Evolutionary conservation across 30 jellyfish, hydroid and myxozoan species (phyloP).

Genomic region (Mastigias papua): DNA sequence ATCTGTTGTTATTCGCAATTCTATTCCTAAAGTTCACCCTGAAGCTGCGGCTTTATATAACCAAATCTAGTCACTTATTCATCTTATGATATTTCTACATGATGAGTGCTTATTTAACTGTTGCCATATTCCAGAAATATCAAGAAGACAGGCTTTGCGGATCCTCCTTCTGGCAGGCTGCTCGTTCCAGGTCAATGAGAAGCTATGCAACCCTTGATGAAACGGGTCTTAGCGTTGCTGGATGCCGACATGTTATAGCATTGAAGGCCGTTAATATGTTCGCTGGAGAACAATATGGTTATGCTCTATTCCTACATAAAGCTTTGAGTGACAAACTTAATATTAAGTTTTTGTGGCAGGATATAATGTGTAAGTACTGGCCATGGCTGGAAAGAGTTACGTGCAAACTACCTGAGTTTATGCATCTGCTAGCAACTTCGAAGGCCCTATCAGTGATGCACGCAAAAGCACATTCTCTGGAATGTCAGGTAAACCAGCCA

Average conservation of each 20-base stretch:
- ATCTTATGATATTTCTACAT: background rate
- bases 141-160: conserved; percentile 46
- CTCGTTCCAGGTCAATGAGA: conserved; percentile 37
- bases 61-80: background rate
- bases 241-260: conserved; percentile 61
- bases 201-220: conserved; percentile 43
- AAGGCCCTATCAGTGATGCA: conserved; percentile 70
- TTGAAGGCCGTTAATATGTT: conserved; percentile 59
- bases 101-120: background rate
- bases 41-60: background rate
- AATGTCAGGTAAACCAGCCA: conserved; percentile 41
- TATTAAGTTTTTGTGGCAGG: conserved; percentile 52
- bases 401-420: conserved; percentile 39
- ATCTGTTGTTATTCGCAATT: background rate
- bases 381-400: conserved; percentile 44
- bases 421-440: conserved; percentile 17
- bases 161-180: conserved; percentile 61
- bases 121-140: conserved; percentile 27
- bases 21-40: background rate
- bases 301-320: conserved; percentile 56
- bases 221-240: conserved; percentile 62
- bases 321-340: conserved; percentile 10
- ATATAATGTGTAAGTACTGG: conserved; percentile 72
- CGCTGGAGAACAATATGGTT: conserved; percentile 73
- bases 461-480: conserved; percentile 52